Evolutionary conservation across 2,113 vertebrate species (phyloP).

Genomic region (Aldabrachelys gigantea): DNA sequence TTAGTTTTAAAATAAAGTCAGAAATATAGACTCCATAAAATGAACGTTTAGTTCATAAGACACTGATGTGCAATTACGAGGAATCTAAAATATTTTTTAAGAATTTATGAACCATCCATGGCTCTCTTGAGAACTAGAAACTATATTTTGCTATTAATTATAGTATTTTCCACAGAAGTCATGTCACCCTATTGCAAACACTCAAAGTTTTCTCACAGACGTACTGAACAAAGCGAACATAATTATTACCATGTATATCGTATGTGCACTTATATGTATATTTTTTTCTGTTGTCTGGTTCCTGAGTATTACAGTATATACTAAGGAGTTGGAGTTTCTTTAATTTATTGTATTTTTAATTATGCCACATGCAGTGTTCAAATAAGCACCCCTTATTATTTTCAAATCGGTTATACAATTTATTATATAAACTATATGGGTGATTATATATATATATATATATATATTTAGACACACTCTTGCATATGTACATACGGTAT

Average conservation of each 20-base stretch:
- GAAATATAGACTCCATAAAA: fast-evolving
- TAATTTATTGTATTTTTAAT: not conserved
- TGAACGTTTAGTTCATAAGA: fast-evolving
- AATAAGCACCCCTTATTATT: not conserved
- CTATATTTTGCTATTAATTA: not conserved
- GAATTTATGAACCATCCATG: not conserved
- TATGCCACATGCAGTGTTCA: not conserved
- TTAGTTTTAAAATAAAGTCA: not conserved
- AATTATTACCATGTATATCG: not conserved
- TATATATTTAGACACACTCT: not conserved
- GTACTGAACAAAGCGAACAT: not conserved
- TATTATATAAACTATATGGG: not conserved
- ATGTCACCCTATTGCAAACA: not conserved
- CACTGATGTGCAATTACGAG: not conserved
- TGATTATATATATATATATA: not conserved
- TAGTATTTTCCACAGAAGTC: not conserved
- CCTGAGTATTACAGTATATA: not conserved
- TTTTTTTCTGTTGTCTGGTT: not conserved
- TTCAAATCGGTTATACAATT: not conserved
- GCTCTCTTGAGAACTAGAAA: not conserved
- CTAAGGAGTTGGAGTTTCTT: not conserved
- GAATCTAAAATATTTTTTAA: not conserved
- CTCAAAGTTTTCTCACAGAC: not conserved
- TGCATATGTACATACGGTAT: fast-evolving
- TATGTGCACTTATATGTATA: not conserved